Evolutionary conservation across 2,797 vertebrate species (phyloP), one percentile per base, ranked within the genome.

Genomic region (Cygnus olor): DNA sequence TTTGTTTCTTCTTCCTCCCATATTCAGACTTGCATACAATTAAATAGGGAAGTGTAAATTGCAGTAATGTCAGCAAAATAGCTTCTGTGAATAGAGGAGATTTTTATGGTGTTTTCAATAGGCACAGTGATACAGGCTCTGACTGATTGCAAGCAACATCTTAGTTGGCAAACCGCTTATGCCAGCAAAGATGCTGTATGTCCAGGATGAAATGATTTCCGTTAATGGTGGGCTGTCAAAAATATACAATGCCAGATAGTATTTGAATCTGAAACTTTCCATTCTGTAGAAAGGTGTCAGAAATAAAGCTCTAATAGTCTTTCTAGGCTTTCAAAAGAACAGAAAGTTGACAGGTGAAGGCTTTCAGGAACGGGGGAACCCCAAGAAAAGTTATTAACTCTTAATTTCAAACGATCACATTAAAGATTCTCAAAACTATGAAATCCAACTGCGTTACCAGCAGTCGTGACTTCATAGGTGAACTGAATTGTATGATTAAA

Each of bases 1-100:
- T 81, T 56, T 1, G 30, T 20, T 30, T 66, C 42, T 19, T 36
- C 36, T 51, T 81, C n/a, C 9, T 47, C 11, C 36, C 3, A 0
- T 36, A 3, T 21, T 47, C 44, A 74, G 56, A 58, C 12, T 47
- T 45, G 6, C 9, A 0, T 8, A 5, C 27, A 44, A 0, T 76
- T 28, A 24, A 40, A n/a, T 1, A 25, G 70, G 42, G 25, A 32
- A 36, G 34, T 72, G 61, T 45, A 25, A 79, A 5, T 79, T 79
- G 47, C 56, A 80, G 42, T 16, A 32, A 4, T 14, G 32, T 1
- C 60, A 80, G 45, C 78, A 49, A 66, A 63, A 14, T 45, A 38
- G 14, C 16, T 72, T 28, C 30, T 63, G 53, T 70, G 17, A 38
- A 1, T 22, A 36, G 19, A 32, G 57, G 80, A 10, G 22, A 3